phyloP scores from a whole-genome alignment of 2,797 vertebrate species.

The Pantherophis vulpinus region DNA sequence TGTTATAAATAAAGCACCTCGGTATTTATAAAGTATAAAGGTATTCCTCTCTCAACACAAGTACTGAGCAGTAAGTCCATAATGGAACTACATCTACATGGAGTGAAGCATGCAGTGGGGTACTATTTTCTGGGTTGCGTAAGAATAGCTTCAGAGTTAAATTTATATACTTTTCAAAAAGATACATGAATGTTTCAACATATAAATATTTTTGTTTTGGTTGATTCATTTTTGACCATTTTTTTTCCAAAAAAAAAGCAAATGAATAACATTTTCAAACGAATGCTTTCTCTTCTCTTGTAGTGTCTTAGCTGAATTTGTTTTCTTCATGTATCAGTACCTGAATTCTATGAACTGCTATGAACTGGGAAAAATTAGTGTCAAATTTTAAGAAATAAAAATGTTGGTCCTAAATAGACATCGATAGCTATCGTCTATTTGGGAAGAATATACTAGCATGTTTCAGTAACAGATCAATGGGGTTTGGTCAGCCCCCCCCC shows the following conservation, averaged over 20 bases:
- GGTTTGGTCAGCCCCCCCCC: neutral
- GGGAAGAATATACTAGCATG: neutral
- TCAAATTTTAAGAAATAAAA: constrained; percentile 7
- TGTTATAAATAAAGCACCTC: neutral
- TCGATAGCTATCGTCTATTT: neutral
- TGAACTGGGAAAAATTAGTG: neutral
- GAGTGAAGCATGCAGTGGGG: neutral
- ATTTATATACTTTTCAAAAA: neutral
- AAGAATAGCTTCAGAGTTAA: neutral
- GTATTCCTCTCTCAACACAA: neutral
- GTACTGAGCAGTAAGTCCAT: neutral
- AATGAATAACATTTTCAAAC: neutral
- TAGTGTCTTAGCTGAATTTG: neutral
- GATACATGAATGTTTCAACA: neutral
- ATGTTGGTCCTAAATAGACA: neutral
- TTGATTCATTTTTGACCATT: neutral
- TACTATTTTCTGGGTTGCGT: neutral
- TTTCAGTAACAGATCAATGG: neutral
- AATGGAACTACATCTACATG: neutral
- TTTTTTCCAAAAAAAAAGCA: neutral
- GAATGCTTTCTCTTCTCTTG: neutral
- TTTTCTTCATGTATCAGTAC: constrained; percentile 1
- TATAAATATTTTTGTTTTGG: neutral
- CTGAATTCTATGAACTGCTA: constrained; percentile 6
- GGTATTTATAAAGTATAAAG: neutral